Evolutionary conservation across 2,113 vertebrate species (phyloP).

Genomic region (Myotis yumanensis): DNA sequence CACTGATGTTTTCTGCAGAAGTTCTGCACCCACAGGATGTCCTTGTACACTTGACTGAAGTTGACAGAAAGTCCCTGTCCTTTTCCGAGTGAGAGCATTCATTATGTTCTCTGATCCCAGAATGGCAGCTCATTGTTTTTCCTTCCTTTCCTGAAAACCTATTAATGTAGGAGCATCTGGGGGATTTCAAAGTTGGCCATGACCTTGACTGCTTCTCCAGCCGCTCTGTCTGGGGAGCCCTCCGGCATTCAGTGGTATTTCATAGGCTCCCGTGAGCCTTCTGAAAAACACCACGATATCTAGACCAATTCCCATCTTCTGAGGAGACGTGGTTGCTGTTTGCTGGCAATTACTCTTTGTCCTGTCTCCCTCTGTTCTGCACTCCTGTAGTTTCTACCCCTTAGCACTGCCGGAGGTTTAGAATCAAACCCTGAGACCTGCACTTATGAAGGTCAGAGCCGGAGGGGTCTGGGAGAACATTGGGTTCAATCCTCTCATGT

Average conservation of each 20-base stretch:
- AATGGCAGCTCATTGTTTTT: neutral
- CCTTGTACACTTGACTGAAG: constrained; percentile 8
- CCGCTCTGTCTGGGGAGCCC: neutral
- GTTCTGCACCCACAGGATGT: neutral
- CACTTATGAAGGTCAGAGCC: neutral
- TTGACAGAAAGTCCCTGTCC: neutral
- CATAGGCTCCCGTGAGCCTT: neutral
- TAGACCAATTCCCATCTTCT: neutral
- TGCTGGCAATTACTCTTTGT: neutral
- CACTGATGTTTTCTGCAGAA: neutral
- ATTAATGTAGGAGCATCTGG: neutral
- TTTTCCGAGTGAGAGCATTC: neutral
- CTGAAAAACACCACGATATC: neutral
- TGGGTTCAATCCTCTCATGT: neutral
- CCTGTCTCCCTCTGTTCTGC: neutral
- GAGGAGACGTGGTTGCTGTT: neutral
- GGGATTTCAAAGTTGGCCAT: neutral
- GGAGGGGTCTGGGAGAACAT: neutral
- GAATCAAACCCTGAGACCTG: neutral
- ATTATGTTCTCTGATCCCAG: constrained; percentile 39
- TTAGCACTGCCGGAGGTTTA: neutral
- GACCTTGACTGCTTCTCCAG: neutral
- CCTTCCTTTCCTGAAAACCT: constrained; percentile 19
- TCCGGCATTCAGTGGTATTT: neutral
- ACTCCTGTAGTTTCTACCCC: neutral